phyloP scores from a whole-genome alignment of 30 jellyfish, hydroid and myxozoan species.

The Rhopilema esculentum region DNA sequence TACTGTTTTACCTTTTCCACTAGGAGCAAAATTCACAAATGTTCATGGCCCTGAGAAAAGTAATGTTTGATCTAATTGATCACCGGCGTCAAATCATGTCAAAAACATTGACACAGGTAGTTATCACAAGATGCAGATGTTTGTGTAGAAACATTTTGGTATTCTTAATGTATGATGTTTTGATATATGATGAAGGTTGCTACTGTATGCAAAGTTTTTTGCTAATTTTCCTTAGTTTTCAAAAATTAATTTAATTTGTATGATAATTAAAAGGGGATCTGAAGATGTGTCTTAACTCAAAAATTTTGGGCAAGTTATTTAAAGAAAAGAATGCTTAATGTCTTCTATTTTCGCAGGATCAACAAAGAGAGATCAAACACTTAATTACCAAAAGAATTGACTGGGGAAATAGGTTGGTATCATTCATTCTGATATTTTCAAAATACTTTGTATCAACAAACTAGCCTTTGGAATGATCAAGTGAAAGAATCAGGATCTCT shows the following conservation, averaged over 20 bases:
- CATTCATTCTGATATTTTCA: neutral
- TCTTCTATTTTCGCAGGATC: slow-evolving; percentile 63
- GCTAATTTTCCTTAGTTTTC: no score
- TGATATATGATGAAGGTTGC: neutral
- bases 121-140: neutral
- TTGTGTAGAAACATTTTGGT: neutral
- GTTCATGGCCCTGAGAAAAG: slow-evolving; percentile 74
- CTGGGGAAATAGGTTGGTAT: slow-evolving; percentile 80
- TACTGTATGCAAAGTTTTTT: neutral
- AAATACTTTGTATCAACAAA: neutral
- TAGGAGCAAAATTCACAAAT: slow-evolving; percentile 75
- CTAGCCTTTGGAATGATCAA: neutral
- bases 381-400: slow-evolving; percentile 78
- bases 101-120: slow-evolving; percentile 85
- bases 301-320: no score
- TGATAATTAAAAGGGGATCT: no score
- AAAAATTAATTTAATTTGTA: no score
- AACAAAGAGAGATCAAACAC: slow-evolving; percentile 78
- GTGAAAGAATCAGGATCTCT: neutral
- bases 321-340: no score
- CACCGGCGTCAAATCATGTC: slow-evolving; percentile 82
- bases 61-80: slow-evolving; percentile 82
- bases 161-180: no score
- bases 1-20: neutral
- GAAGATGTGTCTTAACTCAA: no score